A percentile compares a stretch with the other conserved stretches of the same genome.
These are phyloP conservation scores for Coturnix japonica DNA, from an alignment of 2,113 vertebrate genomes.

Conservation along the genomic window DNA sequence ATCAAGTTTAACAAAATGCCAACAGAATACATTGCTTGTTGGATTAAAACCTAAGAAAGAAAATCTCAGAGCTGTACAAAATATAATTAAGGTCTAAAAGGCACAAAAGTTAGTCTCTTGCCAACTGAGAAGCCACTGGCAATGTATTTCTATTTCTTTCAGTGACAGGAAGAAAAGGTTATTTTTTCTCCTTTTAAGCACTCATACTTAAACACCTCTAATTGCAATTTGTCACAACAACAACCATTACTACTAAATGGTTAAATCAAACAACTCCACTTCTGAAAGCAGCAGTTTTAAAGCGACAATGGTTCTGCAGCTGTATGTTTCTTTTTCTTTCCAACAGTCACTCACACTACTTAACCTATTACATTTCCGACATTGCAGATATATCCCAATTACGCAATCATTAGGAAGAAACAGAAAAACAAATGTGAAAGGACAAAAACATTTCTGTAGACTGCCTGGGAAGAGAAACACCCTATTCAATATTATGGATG, in stretches of 20 bases:
- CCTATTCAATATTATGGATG: constrained; percentile 31
- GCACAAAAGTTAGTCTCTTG: not conserved
- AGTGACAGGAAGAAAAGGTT: not conserved
- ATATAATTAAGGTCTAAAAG: not conserved
- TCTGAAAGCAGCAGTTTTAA: not conserved
- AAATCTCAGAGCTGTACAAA: not conserved
- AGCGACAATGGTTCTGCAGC: not conserved
- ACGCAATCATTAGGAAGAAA: not conserved
- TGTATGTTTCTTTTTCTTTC: not conserved
- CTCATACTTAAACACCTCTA: not conserved
- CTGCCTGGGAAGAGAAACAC: constrained; percentile 29
- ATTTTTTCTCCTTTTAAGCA: not conserved
- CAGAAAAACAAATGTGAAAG: constrained; percentile 20
- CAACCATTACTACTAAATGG: not conserved
- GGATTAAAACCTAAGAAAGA: not conserved
- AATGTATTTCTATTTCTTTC: not conserved
- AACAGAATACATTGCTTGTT: not conserved
- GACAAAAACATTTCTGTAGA: constrained; percentile 14
- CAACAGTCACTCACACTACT: constrained; percentile 20
- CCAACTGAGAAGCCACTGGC: not conserved
- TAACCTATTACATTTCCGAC: constrained; percentile 22
- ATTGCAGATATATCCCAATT: constrained; percentile 30
- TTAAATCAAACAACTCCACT: constrained; percentile 3
- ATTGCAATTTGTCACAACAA: not conserved
- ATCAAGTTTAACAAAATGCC: not conserved